These are phyloP conservation scores for Eutrigla gurnardus DNA, from an alignment of 2,797 vertebrate genomes.

Conservation along the genomic window DNA sequence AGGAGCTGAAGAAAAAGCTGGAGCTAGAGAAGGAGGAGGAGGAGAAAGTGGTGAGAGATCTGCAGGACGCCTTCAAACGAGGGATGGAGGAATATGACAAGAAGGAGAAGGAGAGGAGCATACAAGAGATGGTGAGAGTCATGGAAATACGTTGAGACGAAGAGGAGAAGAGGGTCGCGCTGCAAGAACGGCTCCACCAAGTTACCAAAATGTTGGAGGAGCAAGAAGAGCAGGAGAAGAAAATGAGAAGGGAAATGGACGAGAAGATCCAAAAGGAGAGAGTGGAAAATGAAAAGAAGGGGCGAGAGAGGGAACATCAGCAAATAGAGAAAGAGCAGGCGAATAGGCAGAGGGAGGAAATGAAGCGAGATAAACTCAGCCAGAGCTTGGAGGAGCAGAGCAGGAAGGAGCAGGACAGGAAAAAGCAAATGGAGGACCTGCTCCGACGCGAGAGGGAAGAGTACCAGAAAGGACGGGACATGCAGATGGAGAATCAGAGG, in stretches of 20 bases:
- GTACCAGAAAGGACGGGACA: conserved; percentile 50
- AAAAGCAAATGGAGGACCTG: conserved; percentile 49
- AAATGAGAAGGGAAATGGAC: conserved; percentile 43
- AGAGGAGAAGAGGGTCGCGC: conserved; percentile 50
- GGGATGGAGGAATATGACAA: conserved; percentile 41
- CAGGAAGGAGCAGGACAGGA: conserved; percentile 52
- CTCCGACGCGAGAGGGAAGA: conserved; percentile 59
- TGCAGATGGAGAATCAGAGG: conserved; percentile 62
- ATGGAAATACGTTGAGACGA: conserved; percentile 56
- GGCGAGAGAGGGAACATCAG: conserved; percentile 51
- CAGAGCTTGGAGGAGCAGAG: conserved; percentile 53
- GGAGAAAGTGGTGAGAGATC: conserved; percentile 25
- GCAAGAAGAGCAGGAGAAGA: conserved; percentile 46
- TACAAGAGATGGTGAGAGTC: conserved; percentile 56
- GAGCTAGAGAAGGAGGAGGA: conserved; percentile 43
- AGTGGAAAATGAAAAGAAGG: conserved; percentile 51
- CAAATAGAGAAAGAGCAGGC: conserved; percentile 58
- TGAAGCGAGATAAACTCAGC: conserved; percentile 53
- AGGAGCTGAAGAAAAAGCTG: conserved; percentile 51
- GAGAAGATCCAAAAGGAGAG: conserved; percentile 44
- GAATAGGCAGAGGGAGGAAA: conserved; percentile 51
- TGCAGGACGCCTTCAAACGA: conserved; percentile 37
- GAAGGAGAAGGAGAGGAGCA: conserved; percentile 55
- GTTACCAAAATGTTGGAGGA: conserved; percentile 54
- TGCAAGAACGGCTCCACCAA: conserved; percentile 52